A percentile compares a stretch with the other conserved stretches of the same genome.
phyloP scores from a whole-genome alignment of 2,797 vertebrate genomes.

The Channallabes apus region DNA sequence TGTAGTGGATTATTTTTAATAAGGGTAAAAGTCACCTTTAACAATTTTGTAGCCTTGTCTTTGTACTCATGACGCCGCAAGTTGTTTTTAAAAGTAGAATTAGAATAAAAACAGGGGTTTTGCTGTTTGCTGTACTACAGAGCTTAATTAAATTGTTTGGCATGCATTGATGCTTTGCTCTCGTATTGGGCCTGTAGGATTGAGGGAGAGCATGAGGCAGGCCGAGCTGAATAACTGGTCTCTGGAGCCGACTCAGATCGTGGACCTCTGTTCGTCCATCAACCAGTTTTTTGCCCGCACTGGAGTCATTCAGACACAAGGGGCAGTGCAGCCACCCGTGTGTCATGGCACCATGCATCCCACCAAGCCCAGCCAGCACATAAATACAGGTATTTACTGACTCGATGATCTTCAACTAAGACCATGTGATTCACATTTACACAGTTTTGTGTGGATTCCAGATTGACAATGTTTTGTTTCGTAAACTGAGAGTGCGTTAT shows the following conservation, averaged over 20 bases:
- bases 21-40: constrained; percentile 15
- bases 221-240: constrained; percentile 94
- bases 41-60: constrained; percentile 1
- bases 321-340: constrained; percentile 81
- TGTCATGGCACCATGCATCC: constrained; percentile 87
- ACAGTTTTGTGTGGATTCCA: background rate
- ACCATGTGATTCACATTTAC: background rate
- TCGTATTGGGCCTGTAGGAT: constrained; percentile 66
- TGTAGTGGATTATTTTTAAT: constrained; percentile 56
- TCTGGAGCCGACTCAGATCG: constrained; percentile 89
- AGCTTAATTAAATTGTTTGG: background rate
- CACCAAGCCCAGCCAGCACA: constrained; percentile 86
- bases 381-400: constrained; percentile 77
- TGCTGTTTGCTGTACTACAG: background rate
- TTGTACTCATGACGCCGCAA: background rate
- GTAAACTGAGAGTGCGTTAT: background rate
- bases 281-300: constrained; percentile 92
- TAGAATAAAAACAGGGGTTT: background rate
- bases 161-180: background rate
- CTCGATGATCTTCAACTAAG: background rate
- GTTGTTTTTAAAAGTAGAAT: constrained; percentile 4
- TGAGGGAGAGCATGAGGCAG: constrained; percentile 93
- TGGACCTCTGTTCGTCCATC: constrained; percentile 91
- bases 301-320: constrained; percentile 88
- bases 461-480: background rate